Evolutionary conservation across 2,113 vertebrate species (phyloP).

Genomic region (Naja naja): DNA sequence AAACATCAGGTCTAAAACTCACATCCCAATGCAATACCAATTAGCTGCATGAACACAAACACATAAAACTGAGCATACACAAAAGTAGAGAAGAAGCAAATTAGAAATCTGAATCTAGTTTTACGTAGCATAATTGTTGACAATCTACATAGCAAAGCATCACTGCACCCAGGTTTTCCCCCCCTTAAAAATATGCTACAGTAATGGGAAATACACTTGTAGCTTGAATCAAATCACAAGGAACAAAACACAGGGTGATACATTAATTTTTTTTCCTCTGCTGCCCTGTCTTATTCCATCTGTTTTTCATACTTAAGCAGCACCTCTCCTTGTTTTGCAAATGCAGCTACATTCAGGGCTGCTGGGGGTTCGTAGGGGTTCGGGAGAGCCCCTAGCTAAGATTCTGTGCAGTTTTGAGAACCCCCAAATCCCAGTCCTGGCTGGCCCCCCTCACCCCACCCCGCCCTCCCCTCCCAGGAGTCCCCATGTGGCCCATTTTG

Average conservation of each 20-base stretch:
- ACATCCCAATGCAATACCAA: constrained; percentile 6
- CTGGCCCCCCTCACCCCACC: no score
- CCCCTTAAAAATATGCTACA: not conserved
- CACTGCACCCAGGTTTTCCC: not conserved
- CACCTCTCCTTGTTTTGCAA: not conserved
- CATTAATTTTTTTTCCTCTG: not conserved
- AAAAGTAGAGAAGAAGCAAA: not conserved
- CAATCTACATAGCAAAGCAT: not conserved
- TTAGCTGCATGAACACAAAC: not conserved
- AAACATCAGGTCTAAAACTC: not conserved
- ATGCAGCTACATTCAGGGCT: not conserved
- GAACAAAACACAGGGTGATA: not conserved
- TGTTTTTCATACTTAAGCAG: not conserved
- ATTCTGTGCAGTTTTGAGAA: no score
- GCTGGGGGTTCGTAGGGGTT: no score
- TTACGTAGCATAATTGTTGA: not conserved
- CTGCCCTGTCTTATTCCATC: not conserved
- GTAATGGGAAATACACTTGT: not conserved
- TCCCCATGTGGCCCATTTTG: no score
- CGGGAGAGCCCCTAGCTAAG: no score
- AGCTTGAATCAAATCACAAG: not conserved
- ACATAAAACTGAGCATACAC: not conserved
- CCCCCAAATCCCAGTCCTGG: no score
- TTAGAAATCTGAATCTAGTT: not conserved
- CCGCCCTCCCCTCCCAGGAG: no score